Evolutionary conservation across 2,888 invertebrate species (phyloP), one percentile per base, ranked within the genome.

Genomic region (Tachina lurida): DNA sequence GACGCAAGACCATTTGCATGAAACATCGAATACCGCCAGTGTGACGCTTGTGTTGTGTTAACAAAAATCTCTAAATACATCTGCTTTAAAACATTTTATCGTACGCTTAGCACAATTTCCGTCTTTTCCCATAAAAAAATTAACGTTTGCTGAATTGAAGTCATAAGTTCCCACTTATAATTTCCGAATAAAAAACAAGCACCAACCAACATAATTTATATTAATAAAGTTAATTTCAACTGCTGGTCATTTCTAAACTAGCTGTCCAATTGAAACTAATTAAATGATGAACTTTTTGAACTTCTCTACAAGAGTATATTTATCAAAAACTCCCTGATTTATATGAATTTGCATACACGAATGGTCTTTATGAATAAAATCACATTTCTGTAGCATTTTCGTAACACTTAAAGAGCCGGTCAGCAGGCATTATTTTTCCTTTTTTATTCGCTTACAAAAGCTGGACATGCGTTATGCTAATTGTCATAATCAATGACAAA

Each of bases 401-500:
- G 71, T 39, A 75, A 54, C 56, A 74, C 73, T 77, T 63, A 78
- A 31, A 75, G 76, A 74, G 80, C 76, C 73, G 86, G 86, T 73
- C 86, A 83, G n/a, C 86, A 83, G 19, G 22, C 43, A 74, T 22
- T 9, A 7, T 75, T 52, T 68, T 17, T 8, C 43, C 7, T 43
- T 41, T 47, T 12, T n/a, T 5, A 47, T 39, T 56, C 41, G 8
- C 13, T 12, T 17, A 63, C 73, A 73, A 76, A 82, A 56, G 54
- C 71, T 76, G 84, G 85, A 77, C 88, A 87, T 83, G 87, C 87
- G 85, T 86, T 86, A 87, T 84, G 87, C 87, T 88, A 88, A 88
- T 88, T 87, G 84, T 84, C 70, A 73, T 85, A 83, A 86, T 86
- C 85, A 84, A 87, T 85, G 76, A 77, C 68, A 41, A 31, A 31